A percentile compares a stretch with the other conserved stretches of the same genome.
phyloP scores from a whole-genome alignment of 2,888 invertebrate genomes.

The Caenorhabditis zanzibari region DNA sequence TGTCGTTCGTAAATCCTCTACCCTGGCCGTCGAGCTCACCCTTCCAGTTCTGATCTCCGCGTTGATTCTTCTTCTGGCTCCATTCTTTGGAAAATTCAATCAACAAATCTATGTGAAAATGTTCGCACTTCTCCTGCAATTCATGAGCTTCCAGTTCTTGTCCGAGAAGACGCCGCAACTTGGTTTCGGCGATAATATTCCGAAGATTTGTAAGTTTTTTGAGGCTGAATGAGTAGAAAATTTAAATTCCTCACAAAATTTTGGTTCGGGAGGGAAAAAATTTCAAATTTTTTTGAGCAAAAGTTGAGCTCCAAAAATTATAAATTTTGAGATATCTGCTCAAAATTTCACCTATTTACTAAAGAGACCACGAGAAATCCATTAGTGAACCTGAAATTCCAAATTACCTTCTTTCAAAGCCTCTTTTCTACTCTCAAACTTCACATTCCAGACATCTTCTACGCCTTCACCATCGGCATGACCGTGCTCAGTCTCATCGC shows the following conservation, averaged over 20 bases:
- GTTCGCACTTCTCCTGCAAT: slow-evolving; percentile 81
- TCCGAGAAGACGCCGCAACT: slow-evolving; percentile 79
- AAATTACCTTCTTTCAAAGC: too few species aligned
- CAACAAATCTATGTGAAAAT: slow-evolving; percentile 80
- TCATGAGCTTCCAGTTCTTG: slow-evolving; percentile 81
- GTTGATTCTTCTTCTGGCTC: slow-evolving; percentile 77
- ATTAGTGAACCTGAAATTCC: too few species aligned
- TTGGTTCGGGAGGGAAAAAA: too few species aligned
- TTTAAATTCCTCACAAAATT: not conserved
- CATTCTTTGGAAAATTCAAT: slow-evolving; percentile 80
- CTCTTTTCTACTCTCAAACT: not conserved
- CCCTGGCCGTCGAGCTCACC: slow-evolving; percentile 78
- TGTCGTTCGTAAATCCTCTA: slow-evolving; percentile 75
- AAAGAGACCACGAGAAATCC: not conserved
- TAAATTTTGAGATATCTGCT: not conserved
- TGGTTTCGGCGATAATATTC: slow-evolving; percentile 77
- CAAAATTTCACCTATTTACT: not conserved
- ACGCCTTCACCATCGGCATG: slow-evolving; percentile 79
- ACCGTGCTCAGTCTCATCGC: slow-evolving; percentile 78
- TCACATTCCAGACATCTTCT: slow-evolving; percentile 77
- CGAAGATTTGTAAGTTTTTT: slow-evolving; percentile 79
- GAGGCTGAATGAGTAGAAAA: not conserved
- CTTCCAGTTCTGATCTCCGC: slow-evolving; percentile 80
- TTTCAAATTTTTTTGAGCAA: not conserved
- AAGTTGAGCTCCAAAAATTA: not conserved